phyloP scores from a whole-genome alignment of 2,113 vertebrate genomes.

The Saccopteryx bilineata region DNA sequence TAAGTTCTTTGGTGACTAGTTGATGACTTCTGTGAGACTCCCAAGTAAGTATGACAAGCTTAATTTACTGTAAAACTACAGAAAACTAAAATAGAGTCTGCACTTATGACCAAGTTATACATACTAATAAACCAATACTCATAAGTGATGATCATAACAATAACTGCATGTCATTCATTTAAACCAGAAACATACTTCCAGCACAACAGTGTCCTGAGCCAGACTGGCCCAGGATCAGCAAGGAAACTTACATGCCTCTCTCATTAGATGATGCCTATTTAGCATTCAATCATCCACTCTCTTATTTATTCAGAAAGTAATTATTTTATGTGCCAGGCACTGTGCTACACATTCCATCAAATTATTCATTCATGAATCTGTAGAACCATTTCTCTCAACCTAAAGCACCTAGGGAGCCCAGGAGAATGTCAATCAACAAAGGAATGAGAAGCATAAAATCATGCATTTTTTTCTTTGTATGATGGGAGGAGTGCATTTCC shows the following conservation, averaged over 20 bases:
- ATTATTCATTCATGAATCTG: background rate
- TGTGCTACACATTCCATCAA: background rate
- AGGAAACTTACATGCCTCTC: background rate
- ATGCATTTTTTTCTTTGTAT: constrained; percentile 45
- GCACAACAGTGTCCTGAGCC: background rate
- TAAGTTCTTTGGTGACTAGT: constrained; percentile 70
- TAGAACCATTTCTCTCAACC: background rate
- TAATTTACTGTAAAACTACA: constrained; percentile 69
- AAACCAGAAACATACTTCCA: constrained; percentile 35
- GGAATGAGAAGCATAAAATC: background rate
- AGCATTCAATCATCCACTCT: background rate
- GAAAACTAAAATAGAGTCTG: constrained; percentile 34
- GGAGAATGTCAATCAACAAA: background rate
- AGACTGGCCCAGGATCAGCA: background rate
- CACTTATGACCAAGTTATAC: constrained; percentile 50
- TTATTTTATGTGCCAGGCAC: background rate
- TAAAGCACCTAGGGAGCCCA: background rate
- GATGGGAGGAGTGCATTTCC: constrained; percentile 7
- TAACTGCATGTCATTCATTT: background rate
- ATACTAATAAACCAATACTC: constrained; percentile 41
- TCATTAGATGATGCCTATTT: background rate
- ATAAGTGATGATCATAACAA: background rate
- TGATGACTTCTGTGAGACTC: constrained; percentile 75
- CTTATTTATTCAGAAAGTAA: constrained; percentile 23
- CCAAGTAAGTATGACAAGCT: constrained; percentile 42